Base-by-base conservation (phyloP, 2,113 vertebrate species). In the Herpailurus yagouaroundi region DNA sequence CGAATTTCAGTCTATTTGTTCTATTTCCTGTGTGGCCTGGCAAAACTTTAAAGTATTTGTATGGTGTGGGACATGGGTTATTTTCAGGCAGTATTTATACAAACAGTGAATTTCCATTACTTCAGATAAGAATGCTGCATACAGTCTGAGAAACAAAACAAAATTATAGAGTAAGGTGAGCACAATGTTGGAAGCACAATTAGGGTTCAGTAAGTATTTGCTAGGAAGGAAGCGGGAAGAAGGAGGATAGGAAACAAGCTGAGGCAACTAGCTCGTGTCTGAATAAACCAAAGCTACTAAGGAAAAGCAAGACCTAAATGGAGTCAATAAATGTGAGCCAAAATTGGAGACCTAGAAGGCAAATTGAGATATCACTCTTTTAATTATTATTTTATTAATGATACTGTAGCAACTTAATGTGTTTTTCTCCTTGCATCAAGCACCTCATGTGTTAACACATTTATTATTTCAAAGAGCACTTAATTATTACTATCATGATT, bases 341-440 rank as follows among this genome's bases (percentile, higher is more conserved):
- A 23, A 77, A 87, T 19, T 66, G 86, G 89, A 84, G 82, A 64
- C 57, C 38, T 85, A 89, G 33, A 41, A 94, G 79, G 96, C 89
- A 95, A 52, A 80, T 41, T 41, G 86, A 95, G 82, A 31, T 69
- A 76, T 16, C 57, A 63, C 33, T 93, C 66, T 82, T 93, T 87
- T 48, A 95, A 97, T 97, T 77, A 90, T 73, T 94, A 93, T 91
- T 97, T 98, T 94, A 97, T 95, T 97, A 96, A 89, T 94, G 82
- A 76, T 93, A 86, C 83, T 89, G 31, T 87, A 92, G 87, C 92
- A 97, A 63, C 85, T 95, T 95, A 96, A 96, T 96, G 96, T 60
- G 45, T 63, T 96, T 96, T 95, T n/a, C 94, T 94, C 73, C 77
- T 91, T 84, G 82, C 57, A 93, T 66, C 5, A 76, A 95, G 68